Conservation (phyloP, 2,888 invertebrate species). For the Lasioglossum pauxillum region DNA sequence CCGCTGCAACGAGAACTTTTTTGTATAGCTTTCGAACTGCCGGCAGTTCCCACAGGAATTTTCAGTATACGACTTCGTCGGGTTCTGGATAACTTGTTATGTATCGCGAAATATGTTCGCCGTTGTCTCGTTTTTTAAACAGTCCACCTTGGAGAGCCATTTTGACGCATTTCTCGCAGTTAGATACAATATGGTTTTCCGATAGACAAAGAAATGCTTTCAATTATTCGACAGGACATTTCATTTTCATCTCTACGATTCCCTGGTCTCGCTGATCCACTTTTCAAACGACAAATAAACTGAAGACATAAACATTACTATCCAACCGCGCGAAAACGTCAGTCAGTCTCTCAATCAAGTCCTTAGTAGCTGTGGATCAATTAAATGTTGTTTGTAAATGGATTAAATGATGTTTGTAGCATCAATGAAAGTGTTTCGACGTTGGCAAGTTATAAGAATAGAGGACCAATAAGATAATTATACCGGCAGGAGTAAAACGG, state of each 20-base stretch:
- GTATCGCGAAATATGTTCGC: slow-evolving; percentile 59
- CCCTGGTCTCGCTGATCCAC: not conserved
- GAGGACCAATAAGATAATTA: not conserved
- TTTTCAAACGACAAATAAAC: not conserved
- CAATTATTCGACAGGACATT: not conserved
- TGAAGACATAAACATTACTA: not conserved
- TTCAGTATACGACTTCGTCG: slow-evolving; percentile 60
- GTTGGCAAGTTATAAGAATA: not conserved
- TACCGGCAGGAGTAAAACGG: not conserved
- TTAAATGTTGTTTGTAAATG: not conserved
- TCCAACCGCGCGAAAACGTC: not conserved
- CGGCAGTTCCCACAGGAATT: slow-evolving; percentile 53
- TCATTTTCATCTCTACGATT: not conserved
- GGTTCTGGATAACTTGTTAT: slow-evolving; percentile 57
- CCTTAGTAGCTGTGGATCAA: not conserved
- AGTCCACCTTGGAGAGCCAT: not conserved
- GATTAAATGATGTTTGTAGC: too few species aligned
- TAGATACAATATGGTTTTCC: not conserved
- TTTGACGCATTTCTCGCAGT: not conserved
- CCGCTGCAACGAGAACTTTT: slow-evolving; percentile 20
- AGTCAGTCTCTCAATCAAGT: not conserved
- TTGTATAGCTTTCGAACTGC: slow-evolving; percentile 16
- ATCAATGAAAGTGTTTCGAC: not conserved
- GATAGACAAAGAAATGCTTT: not conserved
- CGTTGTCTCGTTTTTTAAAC: slow-evolving; percentile 19